phyloP scores from a whole-genome alignment of 37 sponge, comb jelly and placozoan species.

The Aplysina aerophoba region DNA sequence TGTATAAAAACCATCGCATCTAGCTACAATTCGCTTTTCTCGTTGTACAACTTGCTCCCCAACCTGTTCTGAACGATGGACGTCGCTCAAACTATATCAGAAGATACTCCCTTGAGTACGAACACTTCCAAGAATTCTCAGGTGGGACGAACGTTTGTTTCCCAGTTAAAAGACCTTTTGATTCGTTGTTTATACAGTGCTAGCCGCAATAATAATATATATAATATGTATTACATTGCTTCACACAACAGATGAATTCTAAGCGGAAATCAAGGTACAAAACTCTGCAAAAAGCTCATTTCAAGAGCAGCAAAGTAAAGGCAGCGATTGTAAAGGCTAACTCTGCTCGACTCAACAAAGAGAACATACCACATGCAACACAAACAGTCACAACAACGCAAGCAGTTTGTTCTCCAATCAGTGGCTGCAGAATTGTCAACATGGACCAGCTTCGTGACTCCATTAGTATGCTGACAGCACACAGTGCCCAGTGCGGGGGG shows the following conservation, averaged over 20 bases:
- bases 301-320: slow-evolving; percentile 29
- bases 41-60: no score
- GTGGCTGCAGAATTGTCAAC: slow-evolving; percentile 19
- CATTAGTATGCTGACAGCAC: background rate
- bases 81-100: no score
- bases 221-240: background rate
- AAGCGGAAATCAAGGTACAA: background rate
- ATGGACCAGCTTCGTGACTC: slow-evolving; percentile 8
- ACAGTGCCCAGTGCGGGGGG: slow-evolving; percentile 23
- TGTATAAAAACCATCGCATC: no score
- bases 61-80: no score
- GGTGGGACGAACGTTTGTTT: background rate
- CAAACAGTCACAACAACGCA: background rate
- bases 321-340: slow-evolving; percentile 12
- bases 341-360: slow-evolving; percentile 2
- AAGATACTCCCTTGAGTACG: background rate
- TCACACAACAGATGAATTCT: slow-evolving; percentile 8
- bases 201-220: no score
- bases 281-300: slow-evolving; percentile 18
- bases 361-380: background rate
- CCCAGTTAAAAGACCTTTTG: background rate
- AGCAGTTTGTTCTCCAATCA: slow-evolving; percentile 14
- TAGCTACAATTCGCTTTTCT: no score
- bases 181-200: no score
- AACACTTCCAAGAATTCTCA: background rate